Conservation (phyloP, 2,888 invertebrate species). For the Hyppa rectilinea region DNA sequence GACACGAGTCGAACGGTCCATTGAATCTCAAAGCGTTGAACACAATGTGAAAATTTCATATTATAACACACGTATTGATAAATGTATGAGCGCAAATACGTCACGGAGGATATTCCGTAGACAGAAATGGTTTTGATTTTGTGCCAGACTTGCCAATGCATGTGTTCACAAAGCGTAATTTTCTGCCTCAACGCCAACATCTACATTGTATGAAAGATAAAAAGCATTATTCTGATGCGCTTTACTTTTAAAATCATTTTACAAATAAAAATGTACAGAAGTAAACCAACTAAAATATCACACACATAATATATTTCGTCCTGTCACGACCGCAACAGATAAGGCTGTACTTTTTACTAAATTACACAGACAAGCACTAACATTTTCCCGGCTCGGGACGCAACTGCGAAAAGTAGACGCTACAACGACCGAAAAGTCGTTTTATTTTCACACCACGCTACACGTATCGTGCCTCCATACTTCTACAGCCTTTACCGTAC, state of each 20-base stretch:
- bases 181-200: background rate
- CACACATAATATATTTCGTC: conserved; percentile 42
- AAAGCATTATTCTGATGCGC: conserved; percentile 2
- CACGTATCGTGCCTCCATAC: conserved; percentile 15
- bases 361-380: conserved; percentile 59
- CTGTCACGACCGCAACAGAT: conserved; percentile 50
- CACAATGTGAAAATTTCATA: conserved; percentile 74
- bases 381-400: conserved; percentile 27
- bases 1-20: conserved; percentile 69
- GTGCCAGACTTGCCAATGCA: conserved; percentile 32
- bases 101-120: conserved; percentile 61
- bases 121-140: conserved; percentile 61
- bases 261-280: conserved; percentile 11
- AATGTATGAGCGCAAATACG: conserved; percentile 66
- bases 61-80: conserved; percentile 70
- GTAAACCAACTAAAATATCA: conserved; percentile 21
- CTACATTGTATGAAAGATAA: conserved; percentile 20
- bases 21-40: conserved; percentile 74
- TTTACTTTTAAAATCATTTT: conserved; percentile 15
- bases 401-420: conserved; percentile 29
- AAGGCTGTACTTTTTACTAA: conserved; percentile 54
- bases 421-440: conserved; percentile 37
- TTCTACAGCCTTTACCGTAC: conserved; percentile 16
- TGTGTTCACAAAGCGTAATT: conserved; percentile 30
- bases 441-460: conserved; percentile 40